Conservation (phyloP, 2,888 invertebrate genomes). For the Pyrrhia umbra region DNA sequence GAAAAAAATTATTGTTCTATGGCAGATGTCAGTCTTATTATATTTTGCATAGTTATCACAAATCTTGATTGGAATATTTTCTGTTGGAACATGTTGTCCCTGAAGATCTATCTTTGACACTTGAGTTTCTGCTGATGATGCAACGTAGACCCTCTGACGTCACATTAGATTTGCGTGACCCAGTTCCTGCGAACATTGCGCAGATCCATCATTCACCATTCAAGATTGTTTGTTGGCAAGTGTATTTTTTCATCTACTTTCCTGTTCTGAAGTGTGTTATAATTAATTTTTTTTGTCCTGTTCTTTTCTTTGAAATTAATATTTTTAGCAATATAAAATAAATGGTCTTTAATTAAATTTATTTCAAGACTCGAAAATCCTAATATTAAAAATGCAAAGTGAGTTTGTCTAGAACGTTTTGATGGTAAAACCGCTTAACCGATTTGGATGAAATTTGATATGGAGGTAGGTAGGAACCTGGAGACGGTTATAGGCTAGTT, state of each 20-base stretch:
- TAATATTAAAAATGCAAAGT: no score
- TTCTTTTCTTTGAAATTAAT: background rate
- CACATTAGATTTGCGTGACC: constrained; percentile 45
- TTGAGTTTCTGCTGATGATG: constrained; percentile 16
- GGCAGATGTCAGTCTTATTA: background rate
- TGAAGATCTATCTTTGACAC: background rate
- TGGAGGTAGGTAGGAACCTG: no score
- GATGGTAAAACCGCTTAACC: no score
- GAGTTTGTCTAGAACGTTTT: no score
- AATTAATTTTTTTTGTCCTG: constrained; percentile 1
- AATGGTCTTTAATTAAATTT: background rate
- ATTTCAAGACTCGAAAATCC: background rate
- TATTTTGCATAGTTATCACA: constrained; percentile 9
- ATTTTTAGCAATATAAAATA: background rate
- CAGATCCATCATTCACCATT: constrained; percentile 35
- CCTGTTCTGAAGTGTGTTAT: constrained; percentile 2
- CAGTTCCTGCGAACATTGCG: constrained; percentile 33
- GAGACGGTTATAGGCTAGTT: no score
- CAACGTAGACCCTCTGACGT: constrained; percentile 4
- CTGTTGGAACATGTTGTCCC: background rate
- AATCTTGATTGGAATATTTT: background rate
- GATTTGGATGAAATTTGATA: no score
- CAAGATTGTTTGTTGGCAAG: constrained; percentile 17
- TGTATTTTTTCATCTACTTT: constrained; percentile 26
- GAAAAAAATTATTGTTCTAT: background rate